These are phyloP conservation scores for Elmis aenea DNA, from an alignment of 2,888 invertebrate genomes.

Conservation along the genomic window DNA sequence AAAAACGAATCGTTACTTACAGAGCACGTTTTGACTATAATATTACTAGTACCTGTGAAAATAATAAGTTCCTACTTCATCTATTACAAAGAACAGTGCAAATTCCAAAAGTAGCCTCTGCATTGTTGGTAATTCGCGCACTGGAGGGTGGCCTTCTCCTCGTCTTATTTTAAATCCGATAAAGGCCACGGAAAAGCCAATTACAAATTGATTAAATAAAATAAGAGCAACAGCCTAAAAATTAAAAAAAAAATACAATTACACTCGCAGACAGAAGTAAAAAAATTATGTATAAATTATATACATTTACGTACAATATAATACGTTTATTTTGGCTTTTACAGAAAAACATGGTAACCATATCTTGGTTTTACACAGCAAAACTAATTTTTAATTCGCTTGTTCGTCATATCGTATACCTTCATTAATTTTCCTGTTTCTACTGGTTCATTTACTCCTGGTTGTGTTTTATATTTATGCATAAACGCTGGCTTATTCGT, in stretches of 20 bases:
- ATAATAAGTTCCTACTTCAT: constrained; percentile 81
- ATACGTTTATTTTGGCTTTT: no score
- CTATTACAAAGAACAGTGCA: constrained; percentile 66
- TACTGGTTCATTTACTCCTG: constrained; percentile 76
- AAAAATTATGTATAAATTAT: no score
- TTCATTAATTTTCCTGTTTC: constrained; percentile 55
- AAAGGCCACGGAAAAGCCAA: constrained; percentile 61
- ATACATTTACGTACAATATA: no score
- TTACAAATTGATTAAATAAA: constrained; percentile 66
- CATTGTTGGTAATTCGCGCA: constrained; percentile 69
- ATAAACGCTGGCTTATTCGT: constrained; percentile 69
- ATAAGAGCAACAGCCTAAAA: constrained; percentile 62
- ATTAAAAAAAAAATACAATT: no score
- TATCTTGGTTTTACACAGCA: no score
- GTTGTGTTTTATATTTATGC: constrained; percentile 76
- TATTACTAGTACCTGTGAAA: constrained; percentile 75
- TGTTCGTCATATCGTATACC: no score
- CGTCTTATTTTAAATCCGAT: constrained; percentile 59
- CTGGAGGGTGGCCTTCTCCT: constrained; percentile 62
- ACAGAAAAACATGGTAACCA: no score
- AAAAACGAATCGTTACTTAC: no score
- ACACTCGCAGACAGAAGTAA: no score
- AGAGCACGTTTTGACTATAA: no score
- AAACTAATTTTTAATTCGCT: no score
- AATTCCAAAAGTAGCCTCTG: constrained; percentile 72